Base-by-base conservation (phyloP, 2,888 invertebrate genomes). In the Tillus elongatus region DNA sequence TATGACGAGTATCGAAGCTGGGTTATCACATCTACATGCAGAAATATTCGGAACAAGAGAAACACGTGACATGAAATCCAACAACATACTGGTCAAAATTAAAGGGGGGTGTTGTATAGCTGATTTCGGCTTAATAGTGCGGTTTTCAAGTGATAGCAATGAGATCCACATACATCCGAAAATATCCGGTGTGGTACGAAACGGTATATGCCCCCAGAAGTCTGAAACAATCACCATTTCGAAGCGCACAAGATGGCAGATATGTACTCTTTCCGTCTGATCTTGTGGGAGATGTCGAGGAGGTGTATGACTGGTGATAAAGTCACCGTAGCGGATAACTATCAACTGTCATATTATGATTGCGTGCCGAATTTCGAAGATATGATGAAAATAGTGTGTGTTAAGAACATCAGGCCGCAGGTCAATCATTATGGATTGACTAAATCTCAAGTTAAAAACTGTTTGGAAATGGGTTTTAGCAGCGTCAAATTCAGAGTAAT, bases 131-230 rank as follows among this genome's bases (percentile, higher is more conserved):
- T 70, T 93, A 41, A 92, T 93, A 14, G 90, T 92, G 35, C 77
- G 88, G 55, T 88, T 77, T 64, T 75, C 82, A 42, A 85, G 86
- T 59, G 80, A 79, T 55, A 64, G 75, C 15, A 73, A 78, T 61
- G 79, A 79, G 57, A 83, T 89, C 43, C 87, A 89, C 63, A 79
- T 88, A 51, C 83, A 83, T 44, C 82, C 79, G 32, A 87, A 85
- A 64, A 77, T n/a, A n/a, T 84, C 8, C 73, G 88, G 48, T 87
- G 88, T 28, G 91, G 91, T 43, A 92, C 92, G 4, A 27, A 41
- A 15, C 77, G 90, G 11, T 82, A 82, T 61, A 92, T 93, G 92
- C 81, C 92, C 11, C 93, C 93, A 1, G 93, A 95, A 67, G 80
- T 91, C 24, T 70, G n/a, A n/a, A n/a, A n/a, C n/a, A n/a, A n/a